Conservation (phyloP, 2,113 vertebrate species). For the Festucalex cinctus region DNA sequence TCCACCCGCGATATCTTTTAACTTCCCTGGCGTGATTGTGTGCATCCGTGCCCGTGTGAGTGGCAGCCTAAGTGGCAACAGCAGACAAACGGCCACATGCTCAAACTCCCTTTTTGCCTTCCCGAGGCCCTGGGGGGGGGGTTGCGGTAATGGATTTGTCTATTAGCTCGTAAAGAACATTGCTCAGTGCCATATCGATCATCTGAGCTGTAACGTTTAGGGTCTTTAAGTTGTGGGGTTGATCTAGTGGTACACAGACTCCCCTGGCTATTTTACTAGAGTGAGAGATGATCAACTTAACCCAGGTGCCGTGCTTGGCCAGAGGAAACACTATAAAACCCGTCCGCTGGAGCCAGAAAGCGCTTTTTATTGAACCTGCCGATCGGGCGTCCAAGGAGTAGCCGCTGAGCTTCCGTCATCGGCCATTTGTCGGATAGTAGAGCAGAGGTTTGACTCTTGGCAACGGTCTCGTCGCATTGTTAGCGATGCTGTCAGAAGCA, state of each 20-base stretch:
- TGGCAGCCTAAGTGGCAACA: constrained; percentile 52
- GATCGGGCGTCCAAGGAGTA: constrained; percentile 45
- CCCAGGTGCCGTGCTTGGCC: constrained; percentile 58
- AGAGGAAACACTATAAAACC: constrained; percentile 69
- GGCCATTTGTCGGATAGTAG: constrained; percentile 49
- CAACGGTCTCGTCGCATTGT: constrained; percentile 55
- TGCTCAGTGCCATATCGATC: constrained; percentile 77
- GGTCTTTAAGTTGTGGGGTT: constrained; percentile 77
- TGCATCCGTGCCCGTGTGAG: constrained; percentile 18
- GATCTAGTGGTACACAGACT: constrained; percentile 74
- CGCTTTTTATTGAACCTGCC: constrained; percentile 60
- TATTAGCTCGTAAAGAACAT: constrained; percentile 79
- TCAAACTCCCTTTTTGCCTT: constrained; percentile 54
- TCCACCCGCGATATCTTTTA: constrained; percentile 16
- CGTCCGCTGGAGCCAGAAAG: constrained; percentile 57
- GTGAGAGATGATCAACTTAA: constrained; percentile 76
- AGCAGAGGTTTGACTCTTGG: constrained; percentile 24
- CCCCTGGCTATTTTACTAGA: constrained; percentile 73
- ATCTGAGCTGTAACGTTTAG: constrained; percentile 75
- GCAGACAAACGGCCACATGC: constrained; percentile 53
- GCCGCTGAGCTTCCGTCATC: constrained; percentile 35
- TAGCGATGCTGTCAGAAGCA: constrained; percentile 59
- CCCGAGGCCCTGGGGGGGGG: constrained; percentile 58
- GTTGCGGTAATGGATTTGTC: constrained; percentile 75
- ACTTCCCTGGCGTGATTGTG: constrained; percentile 24